phyloP scores from a whole-genome alignment of 92 coral and sea anemone species.

The Muricea muricata region DNA sequence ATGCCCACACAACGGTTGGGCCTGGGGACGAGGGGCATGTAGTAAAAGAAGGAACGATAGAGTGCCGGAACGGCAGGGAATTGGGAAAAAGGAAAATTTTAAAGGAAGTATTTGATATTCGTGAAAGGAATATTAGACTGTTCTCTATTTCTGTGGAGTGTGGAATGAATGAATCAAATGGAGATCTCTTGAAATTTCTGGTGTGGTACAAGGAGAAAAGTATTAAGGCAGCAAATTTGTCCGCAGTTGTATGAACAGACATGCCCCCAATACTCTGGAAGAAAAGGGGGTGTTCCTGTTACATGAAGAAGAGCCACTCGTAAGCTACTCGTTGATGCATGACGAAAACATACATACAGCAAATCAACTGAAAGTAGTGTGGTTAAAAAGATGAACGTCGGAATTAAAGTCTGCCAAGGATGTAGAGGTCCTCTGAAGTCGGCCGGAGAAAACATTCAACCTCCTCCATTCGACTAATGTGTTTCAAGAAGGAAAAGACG shows the following conservation, averaged over 20 bases:
- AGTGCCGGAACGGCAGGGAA: not conserved
- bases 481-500: constrained; percentile 45
- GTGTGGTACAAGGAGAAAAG: constrained; percentile 9
- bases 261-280: constrained; percentile 45
- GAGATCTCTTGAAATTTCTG: constrained; percentile 23
- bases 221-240: constrained; percentile 38
- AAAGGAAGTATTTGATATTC: not conserved
- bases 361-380: constrained; percentile 33
- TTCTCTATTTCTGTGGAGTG: not conserved
- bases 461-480: constrained; percentile 47
- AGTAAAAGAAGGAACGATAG: not conserved
- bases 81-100: not conserved
- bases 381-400: constrained; percentile 23
- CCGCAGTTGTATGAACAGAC: constrained; percentile 52
- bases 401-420: constrained; percentile 54
- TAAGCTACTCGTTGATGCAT: constrained; percentile 47
- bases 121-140: not conserved
- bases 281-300: constrained; percentile 49
- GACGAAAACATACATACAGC: constrained; percentile 46
- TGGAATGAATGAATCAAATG: constrained; percentile 25
- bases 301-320: constrained; percentile 33
- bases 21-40: too few relatives aligned
- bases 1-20: too few relatives aligned
- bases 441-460: not conserved
- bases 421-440: constrained; percentile 29